Conservation (phyloP, 2,113 vertebrate species). For the Varanus komodoensis region DNA sequence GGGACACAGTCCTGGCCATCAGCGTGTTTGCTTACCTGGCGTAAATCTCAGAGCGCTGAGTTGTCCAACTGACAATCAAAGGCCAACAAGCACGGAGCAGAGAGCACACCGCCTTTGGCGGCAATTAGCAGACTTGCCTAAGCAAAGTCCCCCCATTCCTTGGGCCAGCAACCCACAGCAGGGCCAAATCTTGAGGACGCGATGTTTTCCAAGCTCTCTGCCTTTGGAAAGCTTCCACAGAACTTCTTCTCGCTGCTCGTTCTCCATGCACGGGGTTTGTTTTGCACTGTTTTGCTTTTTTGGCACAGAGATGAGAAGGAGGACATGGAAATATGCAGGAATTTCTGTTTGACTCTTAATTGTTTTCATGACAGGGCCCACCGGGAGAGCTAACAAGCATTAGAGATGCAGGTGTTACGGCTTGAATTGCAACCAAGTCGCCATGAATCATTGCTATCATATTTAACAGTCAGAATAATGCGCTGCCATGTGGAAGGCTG, state of each 20-base stretch:
- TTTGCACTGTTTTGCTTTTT: not conserved
- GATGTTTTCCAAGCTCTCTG: not conserved
- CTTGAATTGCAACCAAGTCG: not conserved
- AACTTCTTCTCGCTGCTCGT: not conserved
- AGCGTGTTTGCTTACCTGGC: not conserved
- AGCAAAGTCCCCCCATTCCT: not conserved
- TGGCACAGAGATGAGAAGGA: not conserved
- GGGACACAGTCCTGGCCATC: not conserved
- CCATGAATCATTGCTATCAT: not conserved
- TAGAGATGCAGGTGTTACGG: not conserved
- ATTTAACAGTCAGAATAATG: not conserved
- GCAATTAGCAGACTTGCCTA: conserved; percentile 18
- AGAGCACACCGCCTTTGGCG: not conserved
- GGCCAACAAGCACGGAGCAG: not conserved
- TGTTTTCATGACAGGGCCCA: not conserved
- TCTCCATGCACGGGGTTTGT: not conserved
- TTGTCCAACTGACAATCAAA: conserved; percentile 3
- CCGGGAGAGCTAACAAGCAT: not conserved
- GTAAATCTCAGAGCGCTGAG: not conserved
- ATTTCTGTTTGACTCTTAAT: not conserved
- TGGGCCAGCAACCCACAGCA: not conserved
- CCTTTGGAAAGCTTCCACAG: not conserved
- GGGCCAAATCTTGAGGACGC: not conserved
- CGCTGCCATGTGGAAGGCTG: not conserved
- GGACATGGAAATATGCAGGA: not conserved